Evolutionary conservation across 2,797 vertebrate species (phyloP).

Genomic region (Poeciliopsis gracilis): DNA sequence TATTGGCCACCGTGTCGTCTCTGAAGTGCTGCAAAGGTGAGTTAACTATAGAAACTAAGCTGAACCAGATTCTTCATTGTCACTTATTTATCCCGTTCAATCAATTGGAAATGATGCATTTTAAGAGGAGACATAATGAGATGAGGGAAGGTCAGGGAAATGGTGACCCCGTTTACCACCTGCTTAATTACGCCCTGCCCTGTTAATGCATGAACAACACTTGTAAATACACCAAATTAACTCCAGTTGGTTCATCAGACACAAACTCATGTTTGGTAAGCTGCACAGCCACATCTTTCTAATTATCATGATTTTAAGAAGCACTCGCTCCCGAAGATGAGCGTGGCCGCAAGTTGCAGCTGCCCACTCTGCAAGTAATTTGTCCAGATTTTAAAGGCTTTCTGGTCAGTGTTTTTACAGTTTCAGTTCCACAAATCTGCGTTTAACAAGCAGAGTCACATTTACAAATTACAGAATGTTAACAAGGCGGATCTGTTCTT

Average conservation of each 20-base stretch:
- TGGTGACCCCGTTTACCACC: neutral
- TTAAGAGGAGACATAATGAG: neutral
- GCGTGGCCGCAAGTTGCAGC: neutral
- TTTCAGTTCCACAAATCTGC: neutral
- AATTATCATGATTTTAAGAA: neutral
- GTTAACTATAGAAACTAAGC: neutral
- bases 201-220: conserved; percentile 6
- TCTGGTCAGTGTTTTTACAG: neutral
- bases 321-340: neutral
- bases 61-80: neutral
- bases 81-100: neutral
- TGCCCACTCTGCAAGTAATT: neutral
- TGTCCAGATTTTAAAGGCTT: neutral
- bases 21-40: neutral
- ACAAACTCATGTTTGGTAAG: neutral
- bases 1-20: neutral
- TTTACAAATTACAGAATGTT: neutral
- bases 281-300: neutral
- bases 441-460: neutral
- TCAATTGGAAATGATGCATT: neutral
- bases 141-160: neutral
- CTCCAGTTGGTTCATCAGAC: neutral
- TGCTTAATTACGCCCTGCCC: neutral
- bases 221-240: conserved; percentile 3
- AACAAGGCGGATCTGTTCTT: neutral